Conservation (phyloP, 1,140 invertebrate genomes). For the Argopecten irradians region DNA sequence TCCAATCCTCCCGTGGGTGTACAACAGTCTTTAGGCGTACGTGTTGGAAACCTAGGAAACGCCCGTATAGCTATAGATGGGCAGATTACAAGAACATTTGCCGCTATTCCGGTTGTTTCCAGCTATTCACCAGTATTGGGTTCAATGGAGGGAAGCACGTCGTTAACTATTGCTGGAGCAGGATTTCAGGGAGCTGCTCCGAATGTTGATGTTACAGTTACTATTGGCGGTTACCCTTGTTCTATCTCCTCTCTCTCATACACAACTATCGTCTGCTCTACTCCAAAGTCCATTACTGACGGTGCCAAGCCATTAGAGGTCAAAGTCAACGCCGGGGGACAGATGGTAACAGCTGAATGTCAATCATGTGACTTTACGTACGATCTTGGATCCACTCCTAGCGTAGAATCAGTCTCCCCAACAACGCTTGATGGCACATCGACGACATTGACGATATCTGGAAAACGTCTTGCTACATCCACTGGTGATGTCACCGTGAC, state of each 20-base stretch:
- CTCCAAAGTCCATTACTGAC: neutral
- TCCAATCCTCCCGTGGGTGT: slow-evolving; percentile 45
- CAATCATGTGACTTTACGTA: slow-evolving; percentile 41
- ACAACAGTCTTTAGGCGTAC: slow-evolving; percentile 44
- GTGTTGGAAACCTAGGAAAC: slow-evolving; percentile 58
- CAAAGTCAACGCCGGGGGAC: neutral
- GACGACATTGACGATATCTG: slow-evolving; percentile 36
- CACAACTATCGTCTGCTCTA: slow-evolving; percentile 47
- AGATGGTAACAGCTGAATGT: slow-evolving; percentile 2
- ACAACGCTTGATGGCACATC: neutral
- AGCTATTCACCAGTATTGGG: slow-evolving; percentile 52
- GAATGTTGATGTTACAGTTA: slow-evolving; percentile 46
- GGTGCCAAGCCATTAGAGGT: slow-evolving; percentile 31
- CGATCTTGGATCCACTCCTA: slow-evolving; percentile 34
- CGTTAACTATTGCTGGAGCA: slow-evolving; percentile 53
- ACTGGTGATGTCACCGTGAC: slow-evolving; percentile 34
- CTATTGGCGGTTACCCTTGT: slow-evolving; percentile 52
- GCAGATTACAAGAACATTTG: slow-evolving; percentile 44
- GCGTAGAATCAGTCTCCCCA: slow-evolving; percentile 36
- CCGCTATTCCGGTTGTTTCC: slow-evolving; percentile 52
- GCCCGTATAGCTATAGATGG: slow-evolving; percentile 47
- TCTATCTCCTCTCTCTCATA: slow-evolving; percentile 35
- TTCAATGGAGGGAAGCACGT: slow-evolving; percentile 56
- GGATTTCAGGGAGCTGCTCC: slow-evolving; percentile 48
- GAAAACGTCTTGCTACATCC: slow-evolving; percentile 35